Evolutionary conservation across 2,888 invertebrate genomes (phyloP).

Genomic region (Amiota minor): DNA sequence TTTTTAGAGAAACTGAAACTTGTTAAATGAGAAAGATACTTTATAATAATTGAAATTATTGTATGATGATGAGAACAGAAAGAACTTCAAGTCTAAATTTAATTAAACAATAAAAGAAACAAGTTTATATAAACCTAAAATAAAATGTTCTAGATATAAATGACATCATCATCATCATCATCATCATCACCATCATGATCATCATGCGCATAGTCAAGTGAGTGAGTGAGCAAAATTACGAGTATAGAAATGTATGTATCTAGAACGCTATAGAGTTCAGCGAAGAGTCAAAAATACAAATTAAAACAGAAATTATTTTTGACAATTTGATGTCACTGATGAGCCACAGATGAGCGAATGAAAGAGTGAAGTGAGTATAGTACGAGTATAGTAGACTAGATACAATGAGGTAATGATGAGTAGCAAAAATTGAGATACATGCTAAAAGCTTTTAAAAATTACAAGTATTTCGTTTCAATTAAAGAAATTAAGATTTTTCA

Average conservation of each 20-base stretch:
- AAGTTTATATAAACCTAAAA: too few relatives aligned
- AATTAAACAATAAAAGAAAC: too few relatives aligned
- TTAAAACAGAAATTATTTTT: constrained; percentile 61
- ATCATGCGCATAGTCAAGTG: not conserved
- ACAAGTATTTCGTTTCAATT: constrained; percentile 11
- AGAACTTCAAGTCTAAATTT: too few relatives aligned
- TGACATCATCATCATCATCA: not conserved
- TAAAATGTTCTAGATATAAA: not conserved
- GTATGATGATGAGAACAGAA: too few relatives aligned
- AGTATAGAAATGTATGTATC: not conserved
- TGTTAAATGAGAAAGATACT: too few relatives aligned
- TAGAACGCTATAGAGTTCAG: not conserved
- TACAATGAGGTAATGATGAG: too few relatives aligned
- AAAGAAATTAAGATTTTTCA: constrained; percentile 10
- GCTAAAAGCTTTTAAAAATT: not conserved
- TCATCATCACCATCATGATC: too few relatives aligned
- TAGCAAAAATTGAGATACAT: too few relatives aligned
- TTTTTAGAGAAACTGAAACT: too few relatives aligned
- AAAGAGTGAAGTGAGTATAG: too few relatives aligned
- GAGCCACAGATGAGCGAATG: constrained; percentile 6
- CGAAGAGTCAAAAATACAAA: constrained; percentile 40
- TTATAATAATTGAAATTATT: too few relatives aligned
- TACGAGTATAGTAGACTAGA: too few relatives aligned
- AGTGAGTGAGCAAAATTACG: not conserved
- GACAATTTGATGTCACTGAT: constrained; percentile 51